Base-by-base conservation (phyloP, 2,797 vertebrate species). In the Tadarida brasiliensis region DNA sequence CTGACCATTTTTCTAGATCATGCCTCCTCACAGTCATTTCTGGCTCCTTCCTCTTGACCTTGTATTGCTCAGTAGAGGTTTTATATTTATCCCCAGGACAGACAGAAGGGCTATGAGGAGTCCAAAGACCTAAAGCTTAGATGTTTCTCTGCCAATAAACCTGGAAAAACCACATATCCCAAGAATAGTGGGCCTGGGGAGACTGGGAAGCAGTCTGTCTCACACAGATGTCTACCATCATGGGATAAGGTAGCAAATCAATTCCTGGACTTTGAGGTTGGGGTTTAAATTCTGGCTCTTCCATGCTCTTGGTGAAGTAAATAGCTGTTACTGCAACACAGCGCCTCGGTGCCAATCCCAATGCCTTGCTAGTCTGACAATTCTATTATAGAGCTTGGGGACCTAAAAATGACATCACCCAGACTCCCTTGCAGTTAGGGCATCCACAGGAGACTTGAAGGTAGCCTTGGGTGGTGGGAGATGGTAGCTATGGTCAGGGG, bases 201-300 rank as follows among this genome's bases (percentile, higher is more conserved):
- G 44, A 24, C 7, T 19, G 15, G 11, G 10, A 74, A n/a, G 47
- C 1, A 19, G 3, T 0, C 2, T 0, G 6, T 39, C 12, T 30
- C 28, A 82, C 3, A 5, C 30, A 70, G 19, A 71, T 35, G 59
- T 65, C n/a, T 76, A 33, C 76, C 51, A 7, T 35, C 47, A 30
- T 22, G 2, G 44, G 28, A 1, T 30, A 71, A 4, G 67, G 28
- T 26, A 82, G 44, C n/a, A 78, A 28, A 49, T 94, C 47, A 78
- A 24, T 61, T 63, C 15, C 8, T 49, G 24, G 22, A 30, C 28
- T 57, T 88, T 49, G 65, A 91, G 56, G 67, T 47, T 26, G 59
- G 44, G 19, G n/a, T 19, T 70, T 84, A 11, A 81, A 44, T 61
- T 30, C 20, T 5, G 63, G 59, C 5, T 61, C 17, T 24, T 77